A percentile compares a stretch with the other conserved stretches of the same genome.
Conservation (phyloP, 2,113 vertebrate genomes). For the Melanocharis versteri region DNA sequence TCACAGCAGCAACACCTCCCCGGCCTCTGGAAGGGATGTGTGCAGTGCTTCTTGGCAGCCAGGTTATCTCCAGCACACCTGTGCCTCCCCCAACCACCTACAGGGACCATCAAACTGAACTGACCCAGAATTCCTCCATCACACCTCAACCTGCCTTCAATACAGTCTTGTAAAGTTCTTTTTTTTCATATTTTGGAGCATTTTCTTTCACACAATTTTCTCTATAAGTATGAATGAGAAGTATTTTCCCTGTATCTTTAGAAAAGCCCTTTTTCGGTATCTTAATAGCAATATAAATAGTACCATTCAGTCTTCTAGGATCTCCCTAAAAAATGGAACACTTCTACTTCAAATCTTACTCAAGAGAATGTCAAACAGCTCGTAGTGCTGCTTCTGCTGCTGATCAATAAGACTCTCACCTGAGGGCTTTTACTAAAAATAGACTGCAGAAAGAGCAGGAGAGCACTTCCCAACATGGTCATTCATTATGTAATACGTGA, state of each 20-base stretch:
- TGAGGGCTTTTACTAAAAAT: slow-evolving; percentile 63
- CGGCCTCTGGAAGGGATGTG: not conserved
- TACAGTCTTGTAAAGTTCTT: not conserved
- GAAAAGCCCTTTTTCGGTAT: not conserved
- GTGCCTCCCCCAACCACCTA: not conserved
- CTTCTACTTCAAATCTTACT: not conserved
- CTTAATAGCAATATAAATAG: slow-evolving; percentile 9
- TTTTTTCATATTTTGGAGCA: not conserved
- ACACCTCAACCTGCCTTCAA: not conserved
- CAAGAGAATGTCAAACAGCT: slow-evolving; percentile 1
- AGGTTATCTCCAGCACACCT: not conserved
- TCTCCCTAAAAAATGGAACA: not conserved
- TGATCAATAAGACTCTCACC: slow-evolving; percentile 57
- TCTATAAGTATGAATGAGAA: not conserved
- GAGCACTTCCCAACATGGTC: slow-evolving; percentile 48
- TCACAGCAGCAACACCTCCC: not conserved
- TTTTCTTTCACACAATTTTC: not conserved
- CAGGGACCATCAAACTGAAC: rapidly evolving
- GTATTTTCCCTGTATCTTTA: not conserved
- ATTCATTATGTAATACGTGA: slow-evolving; percentile 66
- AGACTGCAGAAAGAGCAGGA: slow-evolving; percentile 56
- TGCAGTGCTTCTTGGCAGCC: not conserved
- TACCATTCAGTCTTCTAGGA: not conserved
- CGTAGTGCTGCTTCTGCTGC: not conserved
- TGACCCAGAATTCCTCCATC: not conserved